Percentiles rank a stretch among this genome's conserved stretches.
Evolutionary conservation across 2,888 invertebrate species (phyloP).

Genomic region (Lottia gigantea): DNA sequence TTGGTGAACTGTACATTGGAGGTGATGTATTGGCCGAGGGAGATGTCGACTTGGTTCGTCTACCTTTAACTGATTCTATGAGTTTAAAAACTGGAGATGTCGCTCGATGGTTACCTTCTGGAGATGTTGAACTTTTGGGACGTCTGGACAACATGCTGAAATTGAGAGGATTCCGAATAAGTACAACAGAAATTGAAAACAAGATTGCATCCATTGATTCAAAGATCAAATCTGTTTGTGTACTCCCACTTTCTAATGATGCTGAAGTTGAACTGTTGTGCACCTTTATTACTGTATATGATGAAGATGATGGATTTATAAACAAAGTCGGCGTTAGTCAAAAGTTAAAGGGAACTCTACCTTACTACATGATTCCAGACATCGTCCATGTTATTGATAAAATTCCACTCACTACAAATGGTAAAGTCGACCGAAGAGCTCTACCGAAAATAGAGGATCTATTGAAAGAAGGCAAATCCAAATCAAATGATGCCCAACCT

Average conservation of each 20-base stretch:
- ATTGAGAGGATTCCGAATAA: constrained; percentile 18
- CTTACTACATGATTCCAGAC: constrained; percentile 23
- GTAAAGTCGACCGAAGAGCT: constrained; percentile 15
- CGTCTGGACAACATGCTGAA: constrained; percentile 13
- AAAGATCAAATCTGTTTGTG: not conserved
- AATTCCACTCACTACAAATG: constrained; percentile 21
- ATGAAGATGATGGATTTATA: not conserved
- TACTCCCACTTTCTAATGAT: not conserved
- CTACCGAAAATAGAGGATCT: constrained; percentile 13
- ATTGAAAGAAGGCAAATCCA: not conserved
- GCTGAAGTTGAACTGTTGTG: not conserved
- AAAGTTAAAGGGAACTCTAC: not conserved
- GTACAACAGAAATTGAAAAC: constrained; percentile 18
- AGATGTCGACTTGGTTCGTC: constrained; percentile 6
- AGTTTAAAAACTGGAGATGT: not conserved
- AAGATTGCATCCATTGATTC: not conserved
- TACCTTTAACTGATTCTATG: not conserved
- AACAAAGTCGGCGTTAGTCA: not conserved
- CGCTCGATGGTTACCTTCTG: constrained; percentile 14
- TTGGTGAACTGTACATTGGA: constrained; percentile 19
- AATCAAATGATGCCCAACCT: too few species aligned
- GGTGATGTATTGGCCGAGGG: constrained; percentile 14
- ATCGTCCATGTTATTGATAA: constrained; percentile 2
- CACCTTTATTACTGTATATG: not conserved
- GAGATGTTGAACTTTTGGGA: constrained; percentile 18